Base-by-base conservation (phyloP, 2,888 invertebrate species). In the Drosophila quinaria region DNA sequence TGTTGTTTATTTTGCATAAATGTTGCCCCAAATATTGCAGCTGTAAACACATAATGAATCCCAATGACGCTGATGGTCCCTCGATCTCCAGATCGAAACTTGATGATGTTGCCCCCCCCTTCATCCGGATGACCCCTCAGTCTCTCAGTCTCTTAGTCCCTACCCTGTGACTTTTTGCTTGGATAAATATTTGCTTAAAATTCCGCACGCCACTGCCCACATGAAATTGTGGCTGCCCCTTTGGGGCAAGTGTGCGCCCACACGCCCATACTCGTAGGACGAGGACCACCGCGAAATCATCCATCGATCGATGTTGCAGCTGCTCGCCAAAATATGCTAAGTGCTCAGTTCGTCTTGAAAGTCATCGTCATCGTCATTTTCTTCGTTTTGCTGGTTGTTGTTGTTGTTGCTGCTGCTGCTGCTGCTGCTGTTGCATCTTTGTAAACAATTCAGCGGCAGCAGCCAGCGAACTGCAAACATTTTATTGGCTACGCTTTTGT, bases 1-100 rank as follows among this genome's bases (percentile, higher is more conserved):
- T 35, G 54, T 67, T 89, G 89, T 90, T 90, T 89, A 83, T 89
- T 85, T 89, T 89, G 83, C 90, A 89, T 89, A 89, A 87, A 90
- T 89, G 87, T 90, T 89, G 88, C 83, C 88, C 88, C 87, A 89
- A 89, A 89, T 89, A 90, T 87, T 85, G 85, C 89, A 90, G 87
- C 83, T 86, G 90, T 88, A 88, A 86, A 85, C 81, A 81, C 80
- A 83, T 72, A 82, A 74, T 80, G 89, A 80, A 70, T 68, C 59
- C 72, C 63, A 63, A 66, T 62, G 67, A 62, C 55, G 35, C 62
- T 55, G 52, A n/a, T 39, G 31, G n/a, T 47, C 54, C 39, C 15
- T 17, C 54, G 54, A 39, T 54, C 13, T 13, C 19, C 46, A 51
- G 66, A 71, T 74, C 74, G 41, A 61, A 52, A 51, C 61, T 56